Base-by-base conservation (phyloP, 2,888 invertebrate species). In the Dynastes tityus region DNA sequence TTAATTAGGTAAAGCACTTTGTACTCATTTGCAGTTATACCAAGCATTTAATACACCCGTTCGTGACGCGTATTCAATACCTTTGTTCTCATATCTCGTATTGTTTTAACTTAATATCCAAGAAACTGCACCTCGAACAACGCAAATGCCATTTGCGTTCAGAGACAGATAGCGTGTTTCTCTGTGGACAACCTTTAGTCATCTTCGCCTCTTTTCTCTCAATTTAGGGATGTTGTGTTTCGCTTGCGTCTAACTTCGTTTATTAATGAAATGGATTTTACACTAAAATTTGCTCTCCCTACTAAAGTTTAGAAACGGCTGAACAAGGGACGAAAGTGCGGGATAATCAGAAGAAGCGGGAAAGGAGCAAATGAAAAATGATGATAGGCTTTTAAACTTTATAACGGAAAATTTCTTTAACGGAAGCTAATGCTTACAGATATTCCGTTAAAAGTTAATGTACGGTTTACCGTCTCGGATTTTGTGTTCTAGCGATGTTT, bases 331-430 rank as follows among this genome's bases (percentile, higher is more conserved):
- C 8, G 55, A 13, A 76, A 77, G 40, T 27, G 77, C 29, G 49
- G 45, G 45, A 13, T n/a, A 49, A 76, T 65, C 22, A 58, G 32
- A 45, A 58, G 61, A 27, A 40, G 77, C 27, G 9, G 1, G 70
- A 49, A 37, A 73, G 58, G 13, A 40, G 40, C 77, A 63, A 70
- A 77, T 77, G 70, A 77, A 77, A 77, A 77, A 77, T 77, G 77
- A 77, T 77, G 77, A 77, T 70, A 70, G 61, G 70, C 61, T 77
- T 77, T 70, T 77, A 77, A 77, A 70, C 70, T 77, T 77, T 77
- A 68, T 61, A 70, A 77, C 76, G 76, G 65, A 53, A 76, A 76
- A 68, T 76, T 76, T 67, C 67, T 65, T 68, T 64, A 37, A 22
- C 40, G 67, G 40, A 51, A 68, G 65, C 64, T 76, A 76, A 76